These are phyloP conservation scores for Buathra laborator DNA, from an alignment of 2,888 invertebrate species.

Conservation along the genomic window DNA sequence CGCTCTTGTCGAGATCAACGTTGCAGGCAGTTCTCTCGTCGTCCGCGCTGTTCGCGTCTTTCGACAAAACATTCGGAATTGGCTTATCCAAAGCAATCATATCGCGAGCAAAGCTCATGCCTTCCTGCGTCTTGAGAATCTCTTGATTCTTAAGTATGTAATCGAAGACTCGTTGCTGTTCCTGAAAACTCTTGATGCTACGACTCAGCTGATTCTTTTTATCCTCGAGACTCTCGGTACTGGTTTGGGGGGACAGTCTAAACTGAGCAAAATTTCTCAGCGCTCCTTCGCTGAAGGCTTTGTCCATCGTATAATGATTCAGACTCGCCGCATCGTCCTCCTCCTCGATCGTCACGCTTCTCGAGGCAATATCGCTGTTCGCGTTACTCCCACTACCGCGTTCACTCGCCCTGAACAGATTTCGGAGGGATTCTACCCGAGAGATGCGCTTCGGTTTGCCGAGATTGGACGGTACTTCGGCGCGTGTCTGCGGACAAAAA, in stretches of 20 bases:
- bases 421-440: constrained; percentile 87
- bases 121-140: constrained; percentile 75
- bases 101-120: constrained; percentile 73
- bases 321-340: constrained; percentile 71
- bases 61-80: constrained; percentile 36
- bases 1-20: constrained; percentile 60
- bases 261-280: constrained; percentile 72
- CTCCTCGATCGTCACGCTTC: constrained; percentile 76
- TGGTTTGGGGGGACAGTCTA: constrained; percentile 70
- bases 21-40: constrained; percentile 18
- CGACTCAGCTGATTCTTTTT: constrained; percentile 78
- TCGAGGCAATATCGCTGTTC: constrained; percentile 68
- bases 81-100: constrained; percentile 68
- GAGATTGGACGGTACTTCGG: constrained; percentile 70
- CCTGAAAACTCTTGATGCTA: constrained; percentile 82
- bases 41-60: constrained; percentile 36
- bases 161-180: constrained; percentile 81
- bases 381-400: constrained; percentile 74
- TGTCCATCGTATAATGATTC: constrained; percentile 79
- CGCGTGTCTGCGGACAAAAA: constrained; percentile 60
- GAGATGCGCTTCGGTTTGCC: constrained; percentile 84
- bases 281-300: constrained; percentile 81
- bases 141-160: constrained; percentile 79
- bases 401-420: constrained; percentile 85
- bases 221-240: constrained; percentile 62